Conservation (phyloP, 2,113 vertebrate genomes). For the Halcyon malimbica region DNA sequence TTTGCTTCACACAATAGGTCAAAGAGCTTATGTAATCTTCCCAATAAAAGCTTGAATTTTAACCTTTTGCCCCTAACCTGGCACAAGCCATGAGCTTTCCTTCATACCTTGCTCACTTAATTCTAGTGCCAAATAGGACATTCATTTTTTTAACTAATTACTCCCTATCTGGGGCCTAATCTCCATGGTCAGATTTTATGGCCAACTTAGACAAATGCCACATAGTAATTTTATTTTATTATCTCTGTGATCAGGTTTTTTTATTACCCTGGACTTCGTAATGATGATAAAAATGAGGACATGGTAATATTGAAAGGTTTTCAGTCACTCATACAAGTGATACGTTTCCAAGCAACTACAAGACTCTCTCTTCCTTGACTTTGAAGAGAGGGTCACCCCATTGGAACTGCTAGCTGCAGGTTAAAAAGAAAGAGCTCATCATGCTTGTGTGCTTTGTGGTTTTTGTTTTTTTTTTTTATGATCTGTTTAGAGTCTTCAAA, state of each 20-base stretch:
- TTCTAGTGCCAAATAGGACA: slow-evolving; percentile 22
- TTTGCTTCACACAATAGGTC: slow-evolving; percentile 22
- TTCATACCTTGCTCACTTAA: background rate
- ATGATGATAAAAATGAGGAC: slow-evolving; percentile 38
- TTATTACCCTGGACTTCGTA: slow-evolving; percentile 39
- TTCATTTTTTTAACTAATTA: slow-evolving; percentile 51
- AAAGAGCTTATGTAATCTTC: slow-evolving; percentile 6
- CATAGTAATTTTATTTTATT: slow-evolving; percentile 65
- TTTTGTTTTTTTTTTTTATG: background rate
- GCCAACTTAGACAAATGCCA: slow-evolving; percentile 50
- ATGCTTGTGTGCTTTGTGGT: too few species aligned
- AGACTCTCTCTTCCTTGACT: background rate
- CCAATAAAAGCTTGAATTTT: background rate
- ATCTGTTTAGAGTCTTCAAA: background rate
- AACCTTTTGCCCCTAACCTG: background rate
- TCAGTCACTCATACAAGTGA: background rate
- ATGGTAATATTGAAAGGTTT: slow-evolving; percentile 22
- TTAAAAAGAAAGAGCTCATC: background rate
- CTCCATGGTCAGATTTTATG: slow-evolving; percentile 42
- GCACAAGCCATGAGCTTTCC: background rate
- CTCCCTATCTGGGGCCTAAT: slow-evolving; percentile 35
- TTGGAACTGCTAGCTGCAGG: background rate
- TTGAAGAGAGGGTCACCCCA: background rate
- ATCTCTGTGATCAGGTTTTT: slow-evolving; percentile 48
- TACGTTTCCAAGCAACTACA: background rate